A percentile compares a stretch with the other conserved stretches of the same genome.
Evolutionary conservation across 2,113 vertebrate genomes (phyloP).

Genomic region (Cavia aperea): DNA sequence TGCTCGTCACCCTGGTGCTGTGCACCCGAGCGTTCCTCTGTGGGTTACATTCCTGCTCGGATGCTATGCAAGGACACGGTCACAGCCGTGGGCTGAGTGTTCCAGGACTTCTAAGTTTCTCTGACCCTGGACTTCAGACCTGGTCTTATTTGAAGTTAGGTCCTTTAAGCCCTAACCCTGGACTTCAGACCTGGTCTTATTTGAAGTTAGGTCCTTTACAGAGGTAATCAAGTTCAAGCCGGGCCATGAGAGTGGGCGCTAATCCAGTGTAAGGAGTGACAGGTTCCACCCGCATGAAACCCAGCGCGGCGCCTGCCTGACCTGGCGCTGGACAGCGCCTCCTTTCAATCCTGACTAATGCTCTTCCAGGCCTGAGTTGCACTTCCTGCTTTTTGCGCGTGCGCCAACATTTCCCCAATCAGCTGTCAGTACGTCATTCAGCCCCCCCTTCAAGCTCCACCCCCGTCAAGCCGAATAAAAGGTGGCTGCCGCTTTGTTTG

Average conservation of each 20-base stretch:
- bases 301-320: too few species aligned
- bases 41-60: not conserved
- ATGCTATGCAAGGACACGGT: not conserved
- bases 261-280: too few species aligned
- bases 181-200: not conserved
- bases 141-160: not conserved
- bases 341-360: too few species aligned
- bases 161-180: not conserved
- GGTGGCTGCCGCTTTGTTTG: too few species aligned
- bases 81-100: not conserved
- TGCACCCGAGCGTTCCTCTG: not conserved
- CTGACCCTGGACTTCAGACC: not conserved
- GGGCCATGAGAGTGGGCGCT: not conserved
- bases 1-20: not conserved
- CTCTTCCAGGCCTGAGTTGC: too few species aligned
- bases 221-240: not conserved
- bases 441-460: too few species aligned
- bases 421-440: too few species aligned
- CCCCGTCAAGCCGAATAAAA: too few species aligned
- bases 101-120: not conserved
- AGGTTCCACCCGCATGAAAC: too few species aligned
- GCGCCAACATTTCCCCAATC: too few species aligned
- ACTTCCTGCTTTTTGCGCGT: too few species aligned
- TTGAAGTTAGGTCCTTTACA: not conserved
- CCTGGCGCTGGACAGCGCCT: too few species aligned